Percentiles rank a stretch among this genome's conserved stretches.
phyloP scores from a whole-genome alignment of 2,888 invertebrate genomes.

The Theretra japonica region DNA sequence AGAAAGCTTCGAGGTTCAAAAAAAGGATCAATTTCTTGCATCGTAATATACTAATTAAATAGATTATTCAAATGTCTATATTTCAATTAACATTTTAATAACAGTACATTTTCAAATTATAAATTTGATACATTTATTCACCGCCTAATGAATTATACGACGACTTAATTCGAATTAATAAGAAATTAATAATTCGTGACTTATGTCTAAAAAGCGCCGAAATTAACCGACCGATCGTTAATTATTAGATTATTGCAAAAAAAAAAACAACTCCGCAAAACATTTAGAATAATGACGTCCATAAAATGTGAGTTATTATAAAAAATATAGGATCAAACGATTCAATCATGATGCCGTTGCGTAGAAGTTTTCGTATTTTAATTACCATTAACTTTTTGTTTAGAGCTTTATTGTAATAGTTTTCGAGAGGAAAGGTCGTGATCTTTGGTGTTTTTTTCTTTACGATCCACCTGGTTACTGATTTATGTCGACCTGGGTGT shows the following conservation, averaged over 20 bases:
- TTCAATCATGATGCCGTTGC: constrained; percentile 6
- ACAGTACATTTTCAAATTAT: not conserved
- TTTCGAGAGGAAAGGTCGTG: constrained; percentile 5
- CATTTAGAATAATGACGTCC: not conserved
- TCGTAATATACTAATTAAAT: no score
- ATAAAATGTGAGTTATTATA: not conserved
- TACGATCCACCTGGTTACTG: not conserved
- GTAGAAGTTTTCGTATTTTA: not conserved
- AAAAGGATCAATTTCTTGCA: no score
- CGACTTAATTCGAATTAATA: constrained; percentile 12
- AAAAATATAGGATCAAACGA: constrained; percentile 1
- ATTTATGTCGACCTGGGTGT: not conserved
- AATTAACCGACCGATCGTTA: not conserved
- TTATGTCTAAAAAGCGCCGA: not conserved
- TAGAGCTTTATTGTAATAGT: not conserved
- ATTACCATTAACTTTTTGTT: constrained; percentile 3
- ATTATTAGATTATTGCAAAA: constrained; percentile 14
- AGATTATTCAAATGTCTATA: not conserved
- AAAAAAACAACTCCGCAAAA: not conserved
- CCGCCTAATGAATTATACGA: constrained; percentile 1
- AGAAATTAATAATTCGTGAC: constrained; percentile 19
- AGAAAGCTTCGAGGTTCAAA: no score
- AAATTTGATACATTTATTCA: not conserved
- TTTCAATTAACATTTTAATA: not conserved
- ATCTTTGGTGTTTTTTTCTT: not conserved